Conservation (phyloP, 2,797 vertebrate species). For the Melanotaenia maccullochi region DNA sequence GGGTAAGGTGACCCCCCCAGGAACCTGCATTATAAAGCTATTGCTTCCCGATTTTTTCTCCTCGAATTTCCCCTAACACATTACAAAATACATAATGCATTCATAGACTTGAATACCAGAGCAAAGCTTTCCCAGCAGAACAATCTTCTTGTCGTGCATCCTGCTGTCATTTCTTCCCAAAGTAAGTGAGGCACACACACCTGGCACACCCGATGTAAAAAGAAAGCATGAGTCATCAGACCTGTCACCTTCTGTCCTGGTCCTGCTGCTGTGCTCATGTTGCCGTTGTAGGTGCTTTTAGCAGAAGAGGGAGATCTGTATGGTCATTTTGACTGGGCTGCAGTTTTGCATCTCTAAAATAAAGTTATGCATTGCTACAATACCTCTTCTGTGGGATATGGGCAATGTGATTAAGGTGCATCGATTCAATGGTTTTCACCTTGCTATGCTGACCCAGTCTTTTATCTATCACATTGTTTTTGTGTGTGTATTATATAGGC, state of each 20-base stretch:
- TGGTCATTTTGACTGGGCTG: not conserved
- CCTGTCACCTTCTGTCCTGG: not conserved
- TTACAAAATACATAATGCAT: not conserved
- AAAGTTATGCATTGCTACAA: not conserved
- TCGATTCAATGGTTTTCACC: not conserved
- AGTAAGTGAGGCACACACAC: not conserved
- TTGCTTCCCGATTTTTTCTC: not conserved
- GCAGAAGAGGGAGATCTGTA: not conserved
- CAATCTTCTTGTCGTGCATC: not conserved
- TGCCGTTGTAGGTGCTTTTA: not conserved
- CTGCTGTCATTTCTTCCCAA: not conserved
- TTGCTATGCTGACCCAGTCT: not conserved
- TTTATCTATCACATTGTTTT: not conserved
- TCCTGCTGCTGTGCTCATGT: not conserved
- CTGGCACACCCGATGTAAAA: not conserved
- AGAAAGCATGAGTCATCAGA: slow-evolving; percentile 2
- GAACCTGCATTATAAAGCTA: not conserved
- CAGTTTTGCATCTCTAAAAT: not conserved
- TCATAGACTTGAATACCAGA: not conserved
- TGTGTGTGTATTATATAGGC: not conserved
- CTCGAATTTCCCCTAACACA: not conserved
- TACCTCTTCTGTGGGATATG: not conserved
- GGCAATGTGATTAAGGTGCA: not conserved
- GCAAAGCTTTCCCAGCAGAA: not conserved
- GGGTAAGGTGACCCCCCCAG: not conserved